Conservation (phyloP, 2,888 invertebrate species). For the Brachynemurus nebulosus region DNA sequence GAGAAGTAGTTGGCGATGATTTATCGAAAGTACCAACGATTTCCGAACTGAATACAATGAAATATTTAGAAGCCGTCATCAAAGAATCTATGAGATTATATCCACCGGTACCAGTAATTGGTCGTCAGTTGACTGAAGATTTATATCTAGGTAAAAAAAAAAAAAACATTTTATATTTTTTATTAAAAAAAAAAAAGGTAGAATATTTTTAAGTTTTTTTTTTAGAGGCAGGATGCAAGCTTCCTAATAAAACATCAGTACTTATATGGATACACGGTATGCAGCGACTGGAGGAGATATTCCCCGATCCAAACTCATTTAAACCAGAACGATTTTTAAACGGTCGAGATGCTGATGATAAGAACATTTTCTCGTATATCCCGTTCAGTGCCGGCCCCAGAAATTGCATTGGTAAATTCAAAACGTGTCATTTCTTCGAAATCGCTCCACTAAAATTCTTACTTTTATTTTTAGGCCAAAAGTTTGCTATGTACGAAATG, state of each 20-base stretch:
- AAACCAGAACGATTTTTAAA: constrained; percentile 4
- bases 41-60: neutral
- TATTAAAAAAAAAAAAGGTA: too few species aligned
- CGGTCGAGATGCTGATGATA: neutral
- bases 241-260: too few species aligned
- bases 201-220: too few species aligned
- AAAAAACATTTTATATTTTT: too few species aligned
- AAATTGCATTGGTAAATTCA: constrained; percentile 6
- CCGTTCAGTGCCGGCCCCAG: constrained; percentile 6
- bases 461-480: constrained; percentile 8
- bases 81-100: constrained; percentile 2
- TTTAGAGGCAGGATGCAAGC: too few species aligned
- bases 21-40: neutral
- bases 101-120: constrained; percentile 1
- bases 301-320: constrained; percentile 3
- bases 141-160: neutral
- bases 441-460: too few species aligned
- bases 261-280: neutral
- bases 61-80: constrained; percentile 1
- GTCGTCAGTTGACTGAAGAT: neutral
- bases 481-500: constrained; percentile 8
- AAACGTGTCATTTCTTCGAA: too few species aligned
- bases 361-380: neutral
- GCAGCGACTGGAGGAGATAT: neutral
- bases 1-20: neutral